Evolutionary conservation across 2,888 invertebrate genomes (phyloP), one percentile per base, ranked within the genome.

Genomic region (Sisyra terminalis): DNA sequence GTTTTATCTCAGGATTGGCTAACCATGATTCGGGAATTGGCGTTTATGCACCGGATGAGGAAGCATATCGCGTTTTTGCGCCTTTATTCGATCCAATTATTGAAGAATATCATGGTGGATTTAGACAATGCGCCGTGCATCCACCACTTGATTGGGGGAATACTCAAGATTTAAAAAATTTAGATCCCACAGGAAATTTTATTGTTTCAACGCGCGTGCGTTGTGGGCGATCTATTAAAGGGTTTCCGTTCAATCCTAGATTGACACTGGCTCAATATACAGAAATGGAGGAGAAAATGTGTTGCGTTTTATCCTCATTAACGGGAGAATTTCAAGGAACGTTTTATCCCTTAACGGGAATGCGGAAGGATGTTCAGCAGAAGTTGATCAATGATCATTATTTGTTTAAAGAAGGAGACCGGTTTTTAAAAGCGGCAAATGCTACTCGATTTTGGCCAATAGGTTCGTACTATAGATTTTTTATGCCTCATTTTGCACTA

Each of bases 301-400:
- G 52, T 6, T 46, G 47, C 5, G 58, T 57, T 30, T 54, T 70
- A 40, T 46, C 14, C 3, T 13, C 14, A 9, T 9, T 35, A 5
- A 3, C 53, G 43, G 83, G 83, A 34, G 92, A 93, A 59, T 75
- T 90, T 44, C 82, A 87, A 70, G 93, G 93, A 45, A 84, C 81
- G 51, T 94, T 90, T 75, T 87, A 81, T 65, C 89, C 93, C 8
- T 72, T 94, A 55, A 82, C 82, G 42, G 89, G 88, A 54, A 92
- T 93, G 92, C 78, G 81, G 62, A 89, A 90, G 70, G 76, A 83
- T 43, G 81, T 83, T 47, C 92, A 93, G 69, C 86, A 90, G 65
- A 82, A 92, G 66, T 75, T 96, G 57, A 93, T 94, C 58, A 89
- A 92, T 56, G 92, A 93, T 65, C 93, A 94, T 66, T 93, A 92